Percentiles rank a stretch among this genome's conserved stretches.
Evolutionary conservation across 1,140 invertebrate genomes (phyloP).

Genomic region (Apis florea): DNA sequence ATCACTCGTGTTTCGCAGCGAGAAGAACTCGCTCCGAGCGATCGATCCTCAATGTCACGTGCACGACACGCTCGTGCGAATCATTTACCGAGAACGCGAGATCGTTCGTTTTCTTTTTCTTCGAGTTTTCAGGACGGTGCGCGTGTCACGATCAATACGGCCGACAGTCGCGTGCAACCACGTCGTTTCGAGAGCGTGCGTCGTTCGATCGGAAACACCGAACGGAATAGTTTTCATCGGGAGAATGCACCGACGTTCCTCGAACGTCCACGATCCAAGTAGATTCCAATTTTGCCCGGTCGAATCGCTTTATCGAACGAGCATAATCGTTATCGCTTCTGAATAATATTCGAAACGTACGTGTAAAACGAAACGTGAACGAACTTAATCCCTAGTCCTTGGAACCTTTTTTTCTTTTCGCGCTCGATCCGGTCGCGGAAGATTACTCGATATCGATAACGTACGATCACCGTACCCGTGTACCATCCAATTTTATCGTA

Average conservation of each 20-base stretch:
- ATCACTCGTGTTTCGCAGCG: background rate
- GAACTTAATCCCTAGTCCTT: background rate
- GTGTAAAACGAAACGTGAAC: too few relatives aligned
- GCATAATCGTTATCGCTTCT: too few relatives aligned
- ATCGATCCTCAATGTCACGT: background rate
- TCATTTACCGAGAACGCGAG: conserved; percentile 19
- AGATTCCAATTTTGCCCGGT: too few relatives aligned
- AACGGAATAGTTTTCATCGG: background rate
- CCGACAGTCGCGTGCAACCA: conserved; percentile 51
- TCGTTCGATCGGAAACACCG: background rate
- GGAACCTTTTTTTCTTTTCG: background rate
- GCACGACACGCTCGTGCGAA: conserved; percentile 8
- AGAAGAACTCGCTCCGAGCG: conserved; percentile 25
- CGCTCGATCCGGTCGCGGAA: conserved; percentile 19
- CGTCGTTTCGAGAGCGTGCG: conserved; percentile 43
- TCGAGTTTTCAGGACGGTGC: conserved; percentile 3
- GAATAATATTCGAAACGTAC: too few relatives aligned
- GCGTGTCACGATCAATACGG: conserved; percentile 4
- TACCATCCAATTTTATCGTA: conserved; percentile 49
- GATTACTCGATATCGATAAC: conserved; percentile 50
- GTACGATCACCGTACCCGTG: conserved; percentile 21
- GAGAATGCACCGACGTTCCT: conserved; percentile 35
- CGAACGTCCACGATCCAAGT: too few relatives aligned
- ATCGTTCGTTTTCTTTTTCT: conserved; percentile 45
- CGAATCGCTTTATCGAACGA: too few relatives aligned